Conservation (phyloP, 2,797 vertebrate genomes). For the Diceros bicornis region DNA sequence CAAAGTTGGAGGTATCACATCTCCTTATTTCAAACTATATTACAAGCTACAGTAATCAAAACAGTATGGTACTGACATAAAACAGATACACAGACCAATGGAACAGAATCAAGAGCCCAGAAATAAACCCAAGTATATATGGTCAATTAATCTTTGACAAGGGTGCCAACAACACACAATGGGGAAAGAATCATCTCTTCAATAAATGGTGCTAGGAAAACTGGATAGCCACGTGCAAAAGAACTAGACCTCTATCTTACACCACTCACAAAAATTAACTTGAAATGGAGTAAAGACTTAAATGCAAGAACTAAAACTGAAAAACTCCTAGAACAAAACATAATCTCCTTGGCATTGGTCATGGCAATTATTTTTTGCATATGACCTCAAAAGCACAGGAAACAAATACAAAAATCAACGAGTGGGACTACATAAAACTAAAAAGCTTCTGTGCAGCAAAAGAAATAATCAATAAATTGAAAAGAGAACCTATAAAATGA, state of each 20-base stretch:
- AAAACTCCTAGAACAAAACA: background rate
- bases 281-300: background rate
- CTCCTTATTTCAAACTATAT: no score
- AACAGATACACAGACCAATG: no score
- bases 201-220: background rate
- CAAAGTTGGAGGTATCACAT: no score
- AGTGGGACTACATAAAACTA: background rate
- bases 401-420: background rate
- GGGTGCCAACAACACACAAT: background rate
- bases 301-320: background rate
- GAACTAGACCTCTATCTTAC: background rate
- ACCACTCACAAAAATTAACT: background rate
- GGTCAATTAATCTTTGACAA: no score
- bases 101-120: no score
- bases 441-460: background rate
- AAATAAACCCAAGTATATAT: no score
- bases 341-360: background rate
- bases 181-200: background rate
- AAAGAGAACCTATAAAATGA: background rate
- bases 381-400: background rate
- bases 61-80: no score
- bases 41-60: no score
- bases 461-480: background rate
- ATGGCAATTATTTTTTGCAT: background rate
- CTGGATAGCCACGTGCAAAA: background rate